Conservation (phyloP, 1,140 invertebrate species). For the Drosophila mojavensis region DNA sequence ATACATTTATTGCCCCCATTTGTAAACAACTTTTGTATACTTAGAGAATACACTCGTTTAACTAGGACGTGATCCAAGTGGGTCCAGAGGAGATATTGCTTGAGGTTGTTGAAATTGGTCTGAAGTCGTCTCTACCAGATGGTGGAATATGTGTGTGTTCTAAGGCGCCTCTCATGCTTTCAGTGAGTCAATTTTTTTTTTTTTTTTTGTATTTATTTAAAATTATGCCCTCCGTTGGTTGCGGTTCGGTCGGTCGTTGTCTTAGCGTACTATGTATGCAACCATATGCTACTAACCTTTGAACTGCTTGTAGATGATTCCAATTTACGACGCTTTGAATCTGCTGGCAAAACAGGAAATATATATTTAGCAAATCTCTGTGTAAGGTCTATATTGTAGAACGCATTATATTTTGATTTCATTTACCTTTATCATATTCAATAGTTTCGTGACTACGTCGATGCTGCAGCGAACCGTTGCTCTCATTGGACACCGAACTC, state of each 20-base stretch:
- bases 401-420: not conserved
- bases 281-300: constrained; percentile 89
- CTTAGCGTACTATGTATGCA: constrained; percentile 80
- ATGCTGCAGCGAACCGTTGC: constrained; percentile 83
- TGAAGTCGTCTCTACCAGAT: constrained; percentile 18
- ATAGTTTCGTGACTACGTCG: constrained; percentile 84
- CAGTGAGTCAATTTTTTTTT: constrained; percentile 8
- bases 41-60: constrained; percentile 21
- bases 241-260: constrained; percentile 52
- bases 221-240: constrained; percentile 41
- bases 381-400: too few relatives aligned
- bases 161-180: constrained; percentile 13
- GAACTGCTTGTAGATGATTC: constrained; percentile 87
- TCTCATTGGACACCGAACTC: constrained; percentile 84
- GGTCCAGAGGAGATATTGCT: constrained; percentile 19
- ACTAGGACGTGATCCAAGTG: constrained; percentile 26
- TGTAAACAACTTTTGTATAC: constrained; percentile 10
- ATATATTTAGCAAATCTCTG: too few relatives aligned
- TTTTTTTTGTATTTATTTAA: constrained; percentile 36
- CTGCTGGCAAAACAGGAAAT: constrained; percentile 84
- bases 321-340: constrained; percentile 92
- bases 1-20: constrained; percentile 5
- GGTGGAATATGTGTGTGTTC: constrained; percentile 13
- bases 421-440: constrained; percentile 85
- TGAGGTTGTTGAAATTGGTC: constrained; percentile 6